Base-by-base conservation (phyloP, 2,888 invertebrate species). In the Apodemia duryi region DNA sequence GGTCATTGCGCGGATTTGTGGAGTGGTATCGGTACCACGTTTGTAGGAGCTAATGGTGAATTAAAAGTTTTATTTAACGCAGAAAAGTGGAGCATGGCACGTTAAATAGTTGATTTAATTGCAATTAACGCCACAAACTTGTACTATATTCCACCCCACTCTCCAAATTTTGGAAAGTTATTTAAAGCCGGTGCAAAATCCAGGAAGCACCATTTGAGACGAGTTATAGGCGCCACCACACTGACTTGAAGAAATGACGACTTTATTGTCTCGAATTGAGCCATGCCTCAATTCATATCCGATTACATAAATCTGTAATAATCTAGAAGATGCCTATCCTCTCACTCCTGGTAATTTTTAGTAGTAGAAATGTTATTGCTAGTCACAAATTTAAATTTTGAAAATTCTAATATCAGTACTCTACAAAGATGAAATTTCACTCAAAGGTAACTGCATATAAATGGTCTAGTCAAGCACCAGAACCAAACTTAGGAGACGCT, bases 1-100 rank as follows among this genome's bases (percentile, higher is more conserved):
- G 72, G 72, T 7, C 67, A 66, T 35, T 71, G 70, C 64, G 6
- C 38, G 2, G 63, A 68, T 10, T 10, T 72, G 10, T 51, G 21
- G 38, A 71, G 68, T 43, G 69, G 70, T 29, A 66, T 68, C 13
- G 69, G 68, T 51, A 69, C 67, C 6, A 72, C 65, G 46, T 72
- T 70, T 64, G 61, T 70, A 29, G 70, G 69, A 1, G 70, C 69
- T 9, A 2, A 41, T 10, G 38, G 63, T 2, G 67, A 69, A 41
- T 43, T 71, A 11, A 43, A 41, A 2, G 6, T 32, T 1, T 51
- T 66, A 61, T 65, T 65, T 21, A 49, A 49, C 6, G 49, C 49
- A 6, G 49, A 49, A 49, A 49, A n/a, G 49, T 49, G n/a, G n/a
- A 49, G 49, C 49, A 49, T 49, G n/a, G 49, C 49, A 49, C 49